phyloP scores from a whole-genome alignment of 2,888 invertebrate species.

The Criorhina ranunculi region DNA sequence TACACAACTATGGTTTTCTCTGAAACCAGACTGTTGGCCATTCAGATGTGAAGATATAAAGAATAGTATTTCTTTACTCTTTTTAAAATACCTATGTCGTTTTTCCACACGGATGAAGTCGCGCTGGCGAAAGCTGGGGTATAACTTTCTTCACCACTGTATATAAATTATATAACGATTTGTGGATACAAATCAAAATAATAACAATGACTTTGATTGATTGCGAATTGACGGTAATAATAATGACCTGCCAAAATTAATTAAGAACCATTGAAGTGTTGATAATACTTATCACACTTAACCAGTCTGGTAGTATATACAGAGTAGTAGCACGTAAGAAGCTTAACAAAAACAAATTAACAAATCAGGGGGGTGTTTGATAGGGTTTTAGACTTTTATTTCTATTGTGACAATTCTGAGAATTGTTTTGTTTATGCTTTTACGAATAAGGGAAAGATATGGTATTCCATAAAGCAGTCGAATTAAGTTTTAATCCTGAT shows the following conservation, averaged over 20 bases:
- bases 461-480: no score
- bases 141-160: neutral
- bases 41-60: no score
- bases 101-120: no score
- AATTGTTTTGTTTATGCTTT: no score
- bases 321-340: neutral
- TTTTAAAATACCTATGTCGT: no score
- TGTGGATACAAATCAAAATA: neutral
- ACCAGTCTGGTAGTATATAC: neutral
- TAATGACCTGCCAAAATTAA: constrained; percentile 12
- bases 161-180: neutral
- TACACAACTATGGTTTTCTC: no score
- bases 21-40: no score
- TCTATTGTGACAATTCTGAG: neutral
- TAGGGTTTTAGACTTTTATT: neutral
- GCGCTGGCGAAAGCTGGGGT: neutral
- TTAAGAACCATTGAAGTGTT: neutral
- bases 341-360: neutral
- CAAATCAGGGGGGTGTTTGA: constrained; percentile 19
- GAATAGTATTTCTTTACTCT: no score
- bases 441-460: no score
- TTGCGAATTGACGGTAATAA: neutral
- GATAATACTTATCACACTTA: neutral
- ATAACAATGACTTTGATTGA: neutral
- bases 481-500: no score